A percentile compares a stretch with the other conserved stretches of the same genome.
Conservation (phyloP, 2,888 invertebrate genomes). For the Stenodema calcarata region DNA sequence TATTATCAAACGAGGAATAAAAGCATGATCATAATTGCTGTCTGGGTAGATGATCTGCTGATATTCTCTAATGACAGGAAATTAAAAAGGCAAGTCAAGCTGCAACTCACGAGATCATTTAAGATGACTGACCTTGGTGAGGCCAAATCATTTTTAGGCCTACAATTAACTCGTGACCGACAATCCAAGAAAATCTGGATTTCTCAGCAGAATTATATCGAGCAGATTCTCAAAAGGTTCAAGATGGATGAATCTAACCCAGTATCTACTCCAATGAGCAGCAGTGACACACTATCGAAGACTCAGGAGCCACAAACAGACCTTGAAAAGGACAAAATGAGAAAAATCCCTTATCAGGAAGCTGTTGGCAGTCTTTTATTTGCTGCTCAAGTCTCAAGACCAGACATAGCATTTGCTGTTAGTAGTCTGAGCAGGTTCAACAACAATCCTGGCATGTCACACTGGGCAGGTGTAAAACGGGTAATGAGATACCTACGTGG, state of each 20-base stretch:
- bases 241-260: neutral
- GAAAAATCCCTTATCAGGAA: constrained; percentile 24
- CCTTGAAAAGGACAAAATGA: neutral
- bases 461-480: constrained; percentile 2
- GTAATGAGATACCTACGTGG: neutral
- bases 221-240: neutral
- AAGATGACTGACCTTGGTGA: neutral
- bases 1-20: neutral
- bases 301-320: neutral
- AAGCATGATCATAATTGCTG: neutral
- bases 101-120: neutral
- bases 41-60: constrained; percentile 2
- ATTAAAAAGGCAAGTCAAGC: neutral
- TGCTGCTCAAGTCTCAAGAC: neutral
- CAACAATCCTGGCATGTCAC: neutral
- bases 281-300: neutral
- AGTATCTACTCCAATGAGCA: neutral
- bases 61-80: constrained; percentile 46
- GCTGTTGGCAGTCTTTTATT: constrained; percentile 15
- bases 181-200: neutral
- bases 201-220: neutral
- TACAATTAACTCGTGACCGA: neutral
- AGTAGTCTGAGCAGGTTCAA: constrained; percentile 20
- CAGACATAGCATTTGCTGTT: constrained; percentile 13
- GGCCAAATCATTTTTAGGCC: neutral